Evolutionary conservation across 2,888 invertebrate genomes (phyloP).

Genomic region (Heteromyza rotundicornis): DNA sequence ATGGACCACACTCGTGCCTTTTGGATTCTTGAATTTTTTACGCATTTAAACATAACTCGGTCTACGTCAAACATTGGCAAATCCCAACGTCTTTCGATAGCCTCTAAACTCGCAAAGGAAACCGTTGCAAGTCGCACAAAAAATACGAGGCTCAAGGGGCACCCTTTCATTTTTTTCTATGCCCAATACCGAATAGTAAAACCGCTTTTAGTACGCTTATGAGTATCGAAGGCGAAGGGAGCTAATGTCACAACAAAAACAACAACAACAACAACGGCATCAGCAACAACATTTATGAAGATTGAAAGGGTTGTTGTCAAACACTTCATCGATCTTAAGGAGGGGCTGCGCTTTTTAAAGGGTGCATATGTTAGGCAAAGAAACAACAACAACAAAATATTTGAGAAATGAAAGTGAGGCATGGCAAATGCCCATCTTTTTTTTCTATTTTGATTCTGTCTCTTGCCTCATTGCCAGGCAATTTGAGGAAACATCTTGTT

Average conservation of each 20-base stretch:
- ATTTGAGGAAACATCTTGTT: constrained; percentile 47
- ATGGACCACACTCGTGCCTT: constrained; percentile 57
- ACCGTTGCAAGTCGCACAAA: constrained; percentile 26
- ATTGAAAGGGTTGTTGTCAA: constrained; percentile 62
- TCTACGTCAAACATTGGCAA: background rate
- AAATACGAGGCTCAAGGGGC: constrained; percentile 49
- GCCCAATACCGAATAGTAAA: background rate
- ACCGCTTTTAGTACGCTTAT: background rate
- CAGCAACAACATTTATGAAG: constrained; percentile 58
- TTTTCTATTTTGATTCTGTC: no score
- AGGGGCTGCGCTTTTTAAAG: background rate
- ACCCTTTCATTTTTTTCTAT: background rate
- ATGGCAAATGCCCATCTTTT: constrained; percentile 2
- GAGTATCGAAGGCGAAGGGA: constrained; percentile 26
- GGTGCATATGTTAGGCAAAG: constrained; percentile 16
- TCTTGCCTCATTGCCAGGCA: no score
- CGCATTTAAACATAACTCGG: constrained; percentile 54
- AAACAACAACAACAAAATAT: background rate
- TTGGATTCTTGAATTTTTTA: constrained; percentile 57
- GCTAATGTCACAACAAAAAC: constrained; percentile 45
- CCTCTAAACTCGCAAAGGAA: background rate
- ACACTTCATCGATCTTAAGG: constrained; percentile 54
- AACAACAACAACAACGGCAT: constrained; percentile 24
- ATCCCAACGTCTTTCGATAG: background rate
- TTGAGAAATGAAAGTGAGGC: background rate